Percentiles rank a stretch among this genome's conserved stretches.
phyloP scores from a whole-genome alignment of 2,888 invertebrate genomes.

The Cryptus viduatorius region DNA sequence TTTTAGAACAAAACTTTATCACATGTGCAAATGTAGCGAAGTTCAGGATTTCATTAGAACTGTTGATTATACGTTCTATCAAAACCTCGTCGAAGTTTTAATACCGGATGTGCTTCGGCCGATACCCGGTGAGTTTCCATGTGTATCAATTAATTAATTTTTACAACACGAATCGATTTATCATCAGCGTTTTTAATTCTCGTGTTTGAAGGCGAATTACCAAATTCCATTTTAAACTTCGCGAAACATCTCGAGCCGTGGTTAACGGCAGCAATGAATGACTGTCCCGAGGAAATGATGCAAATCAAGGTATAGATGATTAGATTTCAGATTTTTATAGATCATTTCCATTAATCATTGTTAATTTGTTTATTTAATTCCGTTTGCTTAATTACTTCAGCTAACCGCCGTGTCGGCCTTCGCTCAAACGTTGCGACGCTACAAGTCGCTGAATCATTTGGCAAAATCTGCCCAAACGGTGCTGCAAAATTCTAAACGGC shows the following conservation, averaged over 20 bases:
- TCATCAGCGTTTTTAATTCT: neutral
- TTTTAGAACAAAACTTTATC: slow-evolving; percentile 88
- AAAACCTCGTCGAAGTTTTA: slow-evolving; percentile 97
- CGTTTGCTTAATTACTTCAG: slow-evolving; percentile 78
- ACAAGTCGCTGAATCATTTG: slow-evolving; percentile 98
- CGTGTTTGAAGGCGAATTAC: slow-evolving; percentile 89
- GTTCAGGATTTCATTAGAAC: slow-evolving; percentile 92
- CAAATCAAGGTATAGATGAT: slow-evolving; percentile 90
- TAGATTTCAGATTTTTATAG: neutral
- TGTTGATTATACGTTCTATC: slow-evolving; percentile 97
- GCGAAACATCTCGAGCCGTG: slow-evolving; percentile 97
- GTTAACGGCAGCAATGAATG: slow-evolving; percentile 92
- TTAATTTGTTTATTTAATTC: slow-evolving; percentile 8
- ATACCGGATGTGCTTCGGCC: slow-evolving; percentile 98
- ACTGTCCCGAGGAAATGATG: slow-evolving; percentile 93
- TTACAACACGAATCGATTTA: neutral
- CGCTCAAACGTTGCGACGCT: slow-evolving; percentile 97
- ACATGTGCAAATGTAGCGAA: slow-evolving; percentile 89
- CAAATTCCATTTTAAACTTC: slow-evolving; percentile 96
- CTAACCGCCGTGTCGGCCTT: slow-evolving; percentile 94
- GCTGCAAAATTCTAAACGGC: slow-evolving; percentile 97
- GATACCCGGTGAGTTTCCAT: slow-evolving; percentile 89
- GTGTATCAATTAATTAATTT: neutral
- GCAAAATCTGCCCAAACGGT: slow-evolving; percentile 98
- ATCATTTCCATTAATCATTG: neutral